phyloP scores from a whole-genome alignment of 2,113 vertebrate genomes.

The Nymphicus hollandicus region DNA sequence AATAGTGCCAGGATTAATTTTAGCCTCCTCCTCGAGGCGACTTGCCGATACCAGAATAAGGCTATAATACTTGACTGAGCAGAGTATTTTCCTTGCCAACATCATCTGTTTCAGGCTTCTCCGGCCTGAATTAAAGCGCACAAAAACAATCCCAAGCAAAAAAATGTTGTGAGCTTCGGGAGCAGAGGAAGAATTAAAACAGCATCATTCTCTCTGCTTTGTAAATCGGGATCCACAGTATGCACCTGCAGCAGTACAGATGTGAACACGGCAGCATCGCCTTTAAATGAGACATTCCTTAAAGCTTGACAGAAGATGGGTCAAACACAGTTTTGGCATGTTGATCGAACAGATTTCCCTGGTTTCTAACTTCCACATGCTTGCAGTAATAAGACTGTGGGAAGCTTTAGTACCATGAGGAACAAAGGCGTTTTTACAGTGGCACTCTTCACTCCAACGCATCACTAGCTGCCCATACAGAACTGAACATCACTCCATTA shows the following conservation, averaged over 20 bases:
- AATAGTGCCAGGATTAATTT: slow-evolving; percentile 48
- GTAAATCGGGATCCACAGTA: not conserved
- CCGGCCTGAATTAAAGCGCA: not conserved
- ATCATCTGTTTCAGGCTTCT: slow-evolving; percentile 1
- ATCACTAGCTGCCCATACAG: not conserved
- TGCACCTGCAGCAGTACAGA: not conserved
- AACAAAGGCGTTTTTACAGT: not conserved
- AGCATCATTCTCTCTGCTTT: not conserved
- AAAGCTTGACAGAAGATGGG: not conserved
- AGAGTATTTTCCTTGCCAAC: not conserved
- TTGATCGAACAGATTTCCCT: not conserved
- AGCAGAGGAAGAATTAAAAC: not conserved
- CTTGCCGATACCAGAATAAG: slow-evolving; percentile 27
- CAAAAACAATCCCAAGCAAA: slow-evolving; percentile 3
- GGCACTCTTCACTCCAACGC: not conserved
- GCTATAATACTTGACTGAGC: not conserved
- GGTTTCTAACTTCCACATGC: not conserved
- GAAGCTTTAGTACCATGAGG: not conserved
- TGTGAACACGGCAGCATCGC: not conserved
- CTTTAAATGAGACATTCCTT: not conserved
- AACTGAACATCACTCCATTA: not conserved
- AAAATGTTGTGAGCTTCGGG: not conserved
- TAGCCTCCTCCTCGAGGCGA: slow-evolving; percentile 24
- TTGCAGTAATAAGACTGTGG: not conserved
- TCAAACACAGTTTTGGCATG: not conserved